phyloP scores from a whole-genome alignment of 1,140 invertebrate genomes.

The Drosophila lacertosa region DNA sequence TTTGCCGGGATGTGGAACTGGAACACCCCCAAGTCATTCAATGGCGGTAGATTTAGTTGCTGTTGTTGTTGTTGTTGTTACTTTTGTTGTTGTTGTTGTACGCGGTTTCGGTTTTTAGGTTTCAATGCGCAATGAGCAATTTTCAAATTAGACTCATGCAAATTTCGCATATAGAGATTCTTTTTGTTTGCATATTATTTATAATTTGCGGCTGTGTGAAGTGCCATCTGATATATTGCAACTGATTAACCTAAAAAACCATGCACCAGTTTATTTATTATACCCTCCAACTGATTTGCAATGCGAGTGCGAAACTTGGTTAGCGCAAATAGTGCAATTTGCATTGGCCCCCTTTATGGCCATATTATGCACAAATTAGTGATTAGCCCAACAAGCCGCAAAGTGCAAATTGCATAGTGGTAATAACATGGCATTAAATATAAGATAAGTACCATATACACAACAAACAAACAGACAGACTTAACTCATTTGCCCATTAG shows the following conservation, averaged over 20 bases:
- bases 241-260: conserved; percentile 67
- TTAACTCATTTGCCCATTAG: neutral
- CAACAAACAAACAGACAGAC: neutral
- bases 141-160: conserved; percentile 79
- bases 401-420: too few relatives aligned
- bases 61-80: conserved; percentile 16
- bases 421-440: neutral
- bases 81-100: conserved; percentile 33
- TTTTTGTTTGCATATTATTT: conserved; percentile 61
- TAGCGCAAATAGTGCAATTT: conserved; percentile 51
- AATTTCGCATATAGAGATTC: conserved; percentile 56
- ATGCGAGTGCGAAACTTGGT: conserved; percentile 43
- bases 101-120: conserved; percentile 55
- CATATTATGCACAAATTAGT: neutral
- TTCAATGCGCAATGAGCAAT: conserved; percentile 63
- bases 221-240: conserved; percentile 50
- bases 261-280: conserved; percentile 36
- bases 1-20: conserved; percentile 1
- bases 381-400: too few relatives aligned
- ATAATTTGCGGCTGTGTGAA: conserved; percentile 19
- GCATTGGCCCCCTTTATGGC: neutral
- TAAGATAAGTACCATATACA: neutral
- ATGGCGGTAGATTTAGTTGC: conserved; percentile 14
- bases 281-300: conserved; percentile 39
- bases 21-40: conserved; percentile 26